Evolutionary conservation across 2,797 vertebrate species (phyloP).

Genomic region (Hydrocynus forskahlii): DNA sequence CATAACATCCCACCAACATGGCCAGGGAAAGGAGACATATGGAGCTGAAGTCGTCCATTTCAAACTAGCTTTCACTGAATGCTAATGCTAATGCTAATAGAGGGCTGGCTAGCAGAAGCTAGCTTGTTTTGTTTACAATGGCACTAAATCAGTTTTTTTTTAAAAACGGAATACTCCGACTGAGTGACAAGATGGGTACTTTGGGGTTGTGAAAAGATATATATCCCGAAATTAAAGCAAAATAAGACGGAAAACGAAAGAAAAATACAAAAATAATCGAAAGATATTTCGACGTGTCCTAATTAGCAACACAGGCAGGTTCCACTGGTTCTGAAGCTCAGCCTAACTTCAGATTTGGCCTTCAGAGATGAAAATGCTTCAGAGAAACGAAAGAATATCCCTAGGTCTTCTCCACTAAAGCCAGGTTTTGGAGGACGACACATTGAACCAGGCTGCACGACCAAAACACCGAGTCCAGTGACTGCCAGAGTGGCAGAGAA

Average conservation of each 20-base stretch:
- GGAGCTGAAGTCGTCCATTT: slow-evolving; percentile 94
- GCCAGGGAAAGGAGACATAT: slow-evolving; percentile 94
- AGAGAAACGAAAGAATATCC: too few species aligned
- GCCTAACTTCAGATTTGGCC: background rate
- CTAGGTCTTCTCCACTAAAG: background rate
- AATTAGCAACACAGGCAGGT: background rate
- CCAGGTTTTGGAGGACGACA: background rate
- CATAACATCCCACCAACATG: slow-evolving; percentile 97
- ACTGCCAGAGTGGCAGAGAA: slow-evolving; percentile 18
- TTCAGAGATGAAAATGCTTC: background rate
- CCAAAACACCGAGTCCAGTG: background rate
- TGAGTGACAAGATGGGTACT: background rate
- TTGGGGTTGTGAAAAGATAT: background rate
- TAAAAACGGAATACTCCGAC: too few species aligned
- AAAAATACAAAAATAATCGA: background rate
- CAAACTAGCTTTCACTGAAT: background rate
- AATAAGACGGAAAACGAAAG: background rate
- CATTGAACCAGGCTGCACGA: background rate
- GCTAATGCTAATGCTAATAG: too few species aligned
- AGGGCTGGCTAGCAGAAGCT: background rate
- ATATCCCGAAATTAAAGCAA: background rate
- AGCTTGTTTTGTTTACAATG: background rate
- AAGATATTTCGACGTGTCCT: background rate
- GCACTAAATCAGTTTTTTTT: background rate
- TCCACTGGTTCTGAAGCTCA: background rate